Evolutionary conservation across 2,888 invertebrate species (phyloP), one percentile per base, ranked within the genome.

Genomic region (Julus scandinavius): DNA sequence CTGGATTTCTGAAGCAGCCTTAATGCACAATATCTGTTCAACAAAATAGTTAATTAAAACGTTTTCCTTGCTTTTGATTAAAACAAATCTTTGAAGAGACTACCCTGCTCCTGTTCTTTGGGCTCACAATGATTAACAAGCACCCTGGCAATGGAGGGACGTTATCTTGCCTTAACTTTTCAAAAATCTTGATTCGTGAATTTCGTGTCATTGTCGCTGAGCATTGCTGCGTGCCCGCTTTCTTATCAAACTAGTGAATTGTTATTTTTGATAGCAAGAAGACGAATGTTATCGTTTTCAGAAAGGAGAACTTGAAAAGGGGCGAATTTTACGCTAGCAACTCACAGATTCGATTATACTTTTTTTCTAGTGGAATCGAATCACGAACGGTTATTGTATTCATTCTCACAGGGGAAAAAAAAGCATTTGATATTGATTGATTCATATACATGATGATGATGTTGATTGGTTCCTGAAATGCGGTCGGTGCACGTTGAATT

Each of bases 401-500:
- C 85, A 50, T 85, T 85, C 85, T 85, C 85, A n/a, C 49, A 50
- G 85, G 49, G 85, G 85, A 40, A 45, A 85, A 29, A 40, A 85
- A 85, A 87, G 87, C 87, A 87, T 87, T 87, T 87, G 87, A 87
- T 87, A 63, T 63, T 87, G 87, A 58, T 87, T 87, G 87, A 87
- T 87, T 87, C 45, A 80, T 87, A 80, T 80, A 54, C n/a, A 87
- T 87, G 87, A 87, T 87, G 29, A 50, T 40, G 87, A 87, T 87
- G 72, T 50, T 88, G 88, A 88, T 85, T 88, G 88, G 88, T 88
- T 54, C 85, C 88, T 88, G 87, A 87, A 87, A 80, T 87, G 87
- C 80, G 72, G 87, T 83, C 83, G 83, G 87, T 87, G 87, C 87
- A 87, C 87, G 87, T 41, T 87, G 72, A 83, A 49, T 45, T 49